Percentiles rank a stretch among this genome's conserved stretches.
These are phyloP conservation scores for Cervus canadensis DNA, from an alignment of 2,113 vertebrate genomes.

Conservation along the genomic window DNA sequence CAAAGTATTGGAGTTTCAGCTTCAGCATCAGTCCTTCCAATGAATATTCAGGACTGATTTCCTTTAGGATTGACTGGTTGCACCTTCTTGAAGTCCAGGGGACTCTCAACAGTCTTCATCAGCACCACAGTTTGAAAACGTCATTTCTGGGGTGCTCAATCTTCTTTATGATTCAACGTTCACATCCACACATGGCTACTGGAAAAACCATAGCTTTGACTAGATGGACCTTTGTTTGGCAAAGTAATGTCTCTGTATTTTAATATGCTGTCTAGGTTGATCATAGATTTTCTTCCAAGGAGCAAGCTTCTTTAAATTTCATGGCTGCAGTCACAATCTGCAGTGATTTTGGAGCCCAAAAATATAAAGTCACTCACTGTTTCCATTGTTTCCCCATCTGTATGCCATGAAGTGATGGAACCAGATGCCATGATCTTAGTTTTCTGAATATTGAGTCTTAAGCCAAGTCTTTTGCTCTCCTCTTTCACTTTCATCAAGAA, in stretches of 20 bases:
- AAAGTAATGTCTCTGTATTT: not conserved
- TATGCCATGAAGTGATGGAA: not conserved
- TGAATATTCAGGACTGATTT: not conserved
- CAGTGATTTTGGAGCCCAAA: not conserved
- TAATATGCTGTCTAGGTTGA: not conserved
- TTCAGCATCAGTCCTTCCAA: not conserved
- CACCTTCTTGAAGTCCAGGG: not conserved
- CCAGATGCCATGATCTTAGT: not conserved
- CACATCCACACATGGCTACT: not conserved
- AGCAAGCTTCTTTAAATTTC: not conserved
- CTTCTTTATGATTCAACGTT: not conserved
- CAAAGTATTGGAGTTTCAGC: not conserved
- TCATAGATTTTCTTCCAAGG: not conserved
- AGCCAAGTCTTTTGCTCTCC: not conserved
- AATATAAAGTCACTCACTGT: not conserved
- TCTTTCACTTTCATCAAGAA: not conserved
- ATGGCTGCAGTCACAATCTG: not conserved
- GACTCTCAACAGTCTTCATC: not conserved
- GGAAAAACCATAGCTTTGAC: not conserved
- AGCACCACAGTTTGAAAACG: not conserved
- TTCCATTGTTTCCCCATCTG: not conserved
- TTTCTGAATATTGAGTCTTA: not conserved
- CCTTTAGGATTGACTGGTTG: not conserved
- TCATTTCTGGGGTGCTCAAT: not conserved
- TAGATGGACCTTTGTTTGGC: not conserved